Evolutionary conservation across 2,888 invertebrate genomes (phyloP).

Genomic region (Yponomeuta malinellus): DNA sequence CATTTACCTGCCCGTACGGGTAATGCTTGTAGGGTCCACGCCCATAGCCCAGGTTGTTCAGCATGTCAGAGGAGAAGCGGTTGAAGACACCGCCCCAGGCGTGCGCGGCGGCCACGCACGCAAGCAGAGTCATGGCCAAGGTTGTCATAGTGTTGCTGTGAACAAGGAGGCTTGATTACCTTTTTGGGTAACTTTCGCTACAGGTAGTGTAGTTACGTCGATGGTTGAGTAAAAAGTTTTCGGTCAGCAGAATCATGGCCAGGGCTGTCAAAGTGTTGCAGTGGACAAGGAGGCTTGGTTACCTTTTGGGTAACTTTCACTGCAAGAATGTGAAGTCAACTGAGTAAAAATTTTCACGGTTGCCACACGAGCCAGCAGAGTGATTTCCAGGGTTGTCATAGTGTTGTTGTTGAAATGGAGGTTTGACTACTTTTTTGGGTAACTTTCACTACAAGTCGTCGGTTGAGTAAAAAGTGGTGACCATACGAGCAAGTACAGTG

Average conservation of each 20-base stretch:
- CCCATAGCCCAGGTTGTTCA: conserved; percentile 86
- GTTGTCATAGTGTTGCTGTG: conserved; percentile 38
- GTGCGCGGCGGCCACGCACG: conserved; percentile 53
- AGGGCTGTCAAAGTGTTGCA: conserved; percentile 42
- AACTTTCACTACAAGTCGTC: too few species aligned
- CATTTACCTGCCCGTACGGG: conserved; percentile 57
- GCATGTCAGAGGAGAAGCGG: conserved; percentile 90
- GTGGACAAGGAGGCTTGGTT: conserved; percentile 18
- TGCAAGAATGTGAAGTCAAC: too few species aligned
- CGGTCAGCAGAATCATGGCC: conserved; percentile 38
- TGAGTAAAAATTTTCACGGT: too few species aligned
- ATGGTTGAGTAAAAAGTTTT: too few species aligned
- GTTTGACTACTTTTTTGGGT: too few species aligned
- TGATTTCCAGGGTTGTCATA: conserved; percentile 41
- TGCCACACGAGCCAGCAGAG: conserved; percentile 29
- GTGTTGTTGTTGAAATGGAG: conserved; percentile 23
- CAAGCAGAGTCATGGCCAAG: conserved; percentile 45
- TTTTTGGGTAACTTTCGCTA: neutral
- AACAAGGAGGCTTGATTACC: conserved; percentile 8
- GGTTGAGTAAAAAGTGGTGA: too few species aligned
- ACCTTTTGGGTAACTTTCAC: neutral
- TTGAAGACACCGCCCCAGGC: conserved; percentile 91
- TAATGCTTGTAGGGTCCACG: conserved; percentile 66
- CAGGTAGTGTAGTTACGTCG: too few species aligned
- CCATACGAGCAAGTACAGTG: too few species aligned